A percentile compares a stretch with the other conserved stretches of the same genome.
phyloP scores from a whole-genome alignment of 2,113 vertebrate genomes.

The Epinephelus fuscoguttatus region DNA sequence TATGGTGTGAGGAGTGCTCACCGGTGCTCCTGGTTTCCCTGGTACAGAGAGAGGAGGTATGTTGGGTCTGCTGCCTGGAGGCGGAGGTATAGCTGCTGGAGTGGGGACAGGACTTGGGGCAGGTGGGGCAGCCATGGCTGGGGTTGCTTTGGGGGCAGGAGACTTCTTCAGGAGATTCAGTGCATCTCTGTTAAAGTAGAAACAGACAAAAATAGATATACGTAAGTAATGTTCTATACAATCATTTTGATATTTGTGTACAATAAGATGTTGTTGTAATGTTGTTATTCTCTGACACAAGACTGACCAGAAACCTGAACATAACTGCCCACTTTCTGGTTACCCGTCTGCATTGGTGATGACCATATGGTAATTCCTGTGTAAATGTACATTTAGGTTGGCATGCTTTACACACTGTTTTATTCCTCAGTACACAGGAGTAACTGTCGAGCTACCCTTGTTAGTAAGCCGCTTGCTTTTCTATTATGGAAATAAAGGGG shows the following conservation, averaged over 20 bases:
- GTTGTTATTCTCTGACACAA: no score
- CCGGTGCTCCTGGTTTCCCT: constrained; percentile 87
- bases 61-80: constrained; percentile 85
- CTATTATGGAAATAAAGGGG: not conserved
- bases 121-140: constrained; percentile 21
- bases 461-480: not conserved
- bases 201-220: not conserved
- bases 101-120: constrained; percentile 41
- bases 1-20: constrained; percentile 71
- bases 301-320: not conserved
- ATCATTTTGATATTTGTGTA: not conserved
- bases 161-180: constrained; percentile 89
- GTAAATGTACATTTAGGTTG: not conserved
- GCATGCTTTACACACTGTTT: not conserved
- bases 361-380: not conserved
- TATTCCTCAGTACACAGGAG: not conserved
- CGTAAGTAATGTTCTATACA: not conserved
- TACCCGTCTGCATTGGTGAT: no score
- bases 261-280: not conserved
- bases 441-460: not conserved
- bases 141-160: constrained; percentile 59
- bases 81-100: constrained; percentile 47
- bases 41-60: constrained; percentile 89
- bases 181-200: constrained; percentile 87
- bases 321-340: not conserved